Percentiles rank a stretch among this genome's conserved stretches.
Conservation (phyloP, 2,797 vertebrate species). For the Xenops minutus region DNA sequence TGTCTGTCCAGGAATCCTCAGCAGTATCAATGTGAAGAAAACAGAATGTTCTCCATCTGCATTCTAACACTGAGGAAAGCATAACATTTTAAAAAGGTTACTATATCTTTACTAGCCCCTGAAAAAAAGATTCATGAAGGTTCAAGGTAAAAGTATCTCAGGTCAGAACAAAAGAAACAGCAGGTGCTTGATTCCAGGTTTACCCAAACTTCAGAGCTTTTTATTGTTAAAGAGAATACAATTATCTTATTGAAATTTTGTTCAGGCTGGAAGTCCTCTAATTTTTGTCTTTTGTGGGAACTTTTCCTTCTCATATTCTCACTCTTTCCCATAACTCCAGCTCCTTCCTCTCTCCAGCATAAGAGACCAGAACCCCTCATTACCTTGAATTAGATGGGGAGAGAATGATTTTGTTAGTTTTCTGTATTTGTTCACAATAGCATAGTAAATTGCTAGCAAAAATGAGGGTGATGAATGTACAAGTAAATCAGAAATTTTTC, state of each 20-base stretch:
- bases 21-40: background rate
- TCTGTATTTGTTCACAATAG: background rate
- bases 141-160: background rate
- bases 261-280: background rate
- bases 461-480: background rate
- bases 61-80: background rate
- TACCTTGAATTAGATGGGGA: background rate
- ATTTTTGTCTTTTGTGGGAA: background rate
- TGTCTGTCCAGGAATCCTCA: background rate
- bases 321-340: background rate
- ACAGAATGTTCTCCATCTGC: background rate
- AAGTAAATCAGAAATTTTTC: background rate
- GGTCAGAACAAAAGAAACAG: background rate
- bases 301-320: background rate
- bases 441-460: background rate
- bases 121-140: background rate
- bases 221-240: background rate
- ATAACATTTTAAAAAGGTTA: background rate
- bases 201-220: background rate
- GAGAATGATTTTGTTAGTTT: background rate
- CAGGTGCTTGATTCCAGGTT: background rate
- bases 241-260: background rate
- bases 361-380: background rate
- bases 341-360: background rate
- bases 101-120: background rate